Percentiles rank a stretch among this genome's conserved stretches.
Conservation (phyloP, 2,113 vertebrate genomes). For the Cebidichthys violaceus region DNA sequence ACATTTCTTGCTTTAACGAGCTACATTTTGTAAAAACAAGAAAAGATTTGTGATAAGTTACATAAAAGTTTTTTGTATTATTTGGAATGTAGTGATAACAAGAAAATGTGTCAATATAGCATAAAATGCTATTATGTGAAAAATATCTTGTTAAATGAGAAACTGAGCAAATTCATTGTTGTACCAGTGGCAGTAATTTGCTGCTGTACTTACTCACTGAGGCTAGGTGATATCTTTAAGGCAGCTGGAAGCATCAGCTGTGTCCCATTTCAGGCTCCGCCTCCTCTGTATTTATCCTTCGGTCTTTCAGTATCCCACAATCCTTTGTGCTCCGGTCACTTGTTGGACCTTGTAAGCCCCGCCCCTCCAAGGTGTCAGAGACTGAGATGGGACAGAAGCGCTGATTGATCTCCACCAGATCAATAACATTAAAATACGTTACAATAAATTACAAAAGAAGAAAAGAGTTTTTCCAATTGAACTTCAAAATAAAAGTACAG, state of each 20-base stretch:
- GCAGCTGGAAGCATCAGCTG: constrained; percentile 47
- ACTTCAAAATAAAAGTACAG: constrained; percentile 41
- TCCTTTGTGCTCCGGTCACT: constrained; percentile 23
- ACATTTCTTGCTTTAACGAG: neutral
- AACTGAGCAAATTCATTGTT: neutral
- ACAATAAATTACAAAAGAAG: neutral
- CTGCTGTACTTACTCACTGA: constrained; percentile 17
- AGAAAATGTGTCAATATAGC: neutral
- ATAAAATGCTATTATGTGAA: neutral
- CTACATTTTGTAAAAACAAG: neutral
- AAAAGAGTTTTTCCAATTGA: neutral
- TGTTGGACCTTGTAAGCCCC: neutral
- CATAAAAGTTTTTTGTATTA: neutral
- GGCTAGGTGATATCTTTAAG: constrained; percentile 29
- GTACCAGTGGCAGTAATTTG: neutral
- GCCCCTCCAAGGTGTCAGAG: neutral
- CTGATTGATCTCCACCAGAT: constrained; percentile 2
- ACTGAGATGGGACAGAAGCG: constrained; percentile 11
- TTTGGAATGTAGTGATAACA: constrained; percentile 3
- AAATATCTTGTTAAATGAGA: neutral
- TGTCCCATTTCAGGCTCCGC: constrained; percentile 10
- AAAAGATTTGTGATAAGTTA: neutral
- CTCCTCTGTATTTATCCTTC: constrained; percentile 21
- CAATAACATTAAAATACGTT: constrained; percentile 5
- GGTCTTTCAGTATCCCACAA: constrained; percentile 22